These are phyloP conservation scores for Rhyacichthys aspro DNA, from an alignment of 2,797 vertebrate species.

Conservation along the genomic window DNA sequence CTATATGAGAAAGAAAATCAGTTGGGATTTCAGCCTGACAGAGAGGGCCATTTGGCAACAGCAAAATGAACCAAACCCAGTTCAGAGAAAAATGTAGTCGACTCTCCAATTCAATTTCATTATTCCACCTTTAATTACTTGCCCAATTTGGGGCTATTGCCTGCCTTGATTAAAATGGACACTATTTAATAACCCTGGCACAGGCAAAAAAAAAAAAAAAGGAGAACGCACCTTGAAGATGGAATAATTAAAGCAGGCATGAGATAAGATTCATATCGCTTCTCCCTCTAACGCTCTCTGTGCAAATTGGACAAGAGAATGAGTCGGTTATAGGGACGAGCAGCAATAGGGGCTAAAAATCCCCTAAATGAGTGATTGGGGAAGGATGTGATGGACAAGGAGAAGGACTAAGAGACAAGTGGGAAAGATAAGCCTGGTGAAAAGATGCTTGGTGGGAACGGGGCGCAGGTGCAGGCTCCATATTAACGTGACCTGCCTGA, in stretches of 20 bases:
- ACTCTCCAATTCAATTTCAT: conserved; percentile 70
- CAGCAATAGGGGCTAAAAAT: conserved; percentile 8
- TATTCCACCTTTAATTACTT: conserved; percentile 79
- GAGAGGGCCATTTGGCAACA: conserved; percentile 35
- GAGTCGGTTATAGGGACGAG: conserved; percentile 13
- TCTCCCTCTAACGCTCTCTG: conserved; percentile 38
- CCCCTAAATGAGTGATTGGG: conserved; percentile 3
- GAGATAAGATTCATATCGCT: conserved; percentile 80
- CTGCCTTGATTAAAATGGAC: conserved; percentile 79
- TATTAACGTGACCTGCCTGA: conserved; percentile 4
- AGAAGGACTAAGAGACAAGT: conserved; percentile 8
- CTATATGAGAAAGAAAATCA: background rate
- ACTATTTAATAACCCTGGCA: conserved; percentile 77
- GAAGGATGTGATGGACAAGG: conserved; percentile 51
- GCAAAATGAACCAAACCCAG: conserved; percentile 46
- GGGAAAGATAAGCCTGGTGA: background rate
- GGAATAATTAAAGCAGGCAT: conserved; percentile 79
- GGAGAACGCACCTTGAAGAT: conserved; percentile 74
- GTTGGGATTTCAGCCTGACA: conserved; percentile 23
- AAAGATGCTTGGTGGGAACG: conserved; percentile 7
- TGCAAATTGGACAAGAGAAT: conserved; percentile 64
- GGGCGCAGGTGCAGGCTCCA: conserved; percentile 2
- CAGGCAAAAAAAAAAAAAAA: conserved; percentile 43
- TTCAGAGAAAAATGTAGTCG: conserved; percentile 33
- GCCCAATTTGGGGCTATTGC: conserved; percentile 73